These are phyloP conservation scores for Parambassis ranga DNA, from an alignment of 2,797 vertebrate genomes.

Conservation along the genomic window DNA sequence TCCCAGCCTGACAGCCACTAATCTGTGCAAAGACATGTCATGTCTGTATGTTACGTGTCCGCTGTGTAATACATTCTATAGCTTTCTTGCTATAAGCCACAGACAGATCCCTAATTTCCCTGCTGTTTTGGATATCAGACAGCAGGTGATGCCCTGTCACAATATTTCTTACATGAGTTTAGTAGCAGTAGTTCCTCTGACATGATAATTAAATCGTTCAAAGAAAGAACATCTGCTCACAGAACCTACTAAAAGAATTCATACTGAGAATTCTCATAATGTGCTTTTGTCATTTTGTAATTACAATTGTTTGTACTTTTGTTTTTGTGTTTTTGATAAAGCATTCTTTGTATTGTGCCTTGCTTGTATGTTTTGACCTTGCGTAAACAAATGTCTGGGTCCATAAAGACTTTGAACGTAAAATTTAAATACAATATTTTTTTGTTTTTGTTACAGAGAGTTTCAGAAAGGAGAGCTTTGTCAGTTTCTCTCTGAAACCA, in stretches of 20 bases:
- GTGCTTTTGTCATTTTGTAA: slow-evolving; percentile 12
- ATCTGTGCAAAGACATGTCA: no score
- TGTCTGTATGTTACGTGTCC: no score
- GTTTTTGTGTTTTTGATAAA: neutral
- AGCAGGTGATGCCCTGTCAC: no score
- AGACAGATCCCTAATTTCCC: no score
- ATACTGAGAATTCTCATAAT: neutral
- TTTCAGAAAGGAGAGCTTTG: slow-evolving; percentile 77
- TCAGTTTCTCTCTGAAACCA: slow-evolving; percentile 75
- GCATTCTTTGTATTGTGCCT: slow-evolving; percentile 3
- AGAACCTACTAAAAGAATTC: neutral
- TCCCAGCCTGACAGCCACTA: no score
- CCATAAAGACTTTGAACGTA: neutral
- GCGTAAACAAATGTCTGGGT: slow-evolving; percentile 12
- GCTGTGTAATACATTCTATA: no score
- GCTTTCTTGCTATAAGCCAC: no score
- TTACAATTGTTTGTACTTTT: slow-evolving; percentile 12
- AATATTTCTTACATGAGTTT: no score
- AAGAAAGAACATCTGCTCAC: neutral
- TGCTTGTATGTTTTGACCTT: slow-evolving; percentile 23
- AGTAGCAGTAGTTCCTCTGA: no score
- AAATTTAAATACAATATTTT: neutral
- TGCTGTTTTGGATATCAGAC: no score
- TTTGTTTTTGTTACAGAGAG: slow-evolving; percentile 71
- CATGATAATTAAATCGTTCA: neutral